Conservation (phyloP, 2,797 vertebrate species). For the Muscicapa striata region DNA sequence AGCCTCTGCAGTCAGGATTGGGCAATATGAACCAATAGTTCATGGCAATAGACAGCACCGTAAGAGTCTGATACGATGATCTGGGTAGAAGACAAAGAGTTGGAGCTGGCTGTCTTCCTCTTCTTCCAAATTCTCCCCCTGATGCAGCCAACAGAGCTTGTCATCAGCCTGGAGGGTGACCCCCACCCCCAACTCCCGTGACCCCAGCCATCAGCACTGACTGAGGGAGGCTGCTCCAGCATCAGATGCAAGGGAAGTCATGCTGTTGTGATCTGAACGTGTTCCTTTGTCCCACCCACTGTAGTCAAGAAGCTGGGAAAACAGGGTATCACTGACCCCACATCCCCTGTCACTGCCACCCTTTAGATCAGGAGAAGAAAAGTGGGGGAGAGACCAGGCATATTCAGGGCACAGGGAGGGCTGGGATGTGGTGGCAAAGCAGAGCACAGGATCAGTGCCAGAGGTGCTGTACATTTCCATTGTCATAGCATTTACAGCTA, state of each 20-base stretch:
- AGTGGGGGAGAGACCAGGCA: neutral
- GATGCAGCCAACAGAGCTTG: neutral
- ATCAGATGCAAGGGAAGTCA: neutral
- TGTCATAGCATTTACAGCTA: neutral
- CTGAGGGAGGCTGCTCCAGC: neutral
- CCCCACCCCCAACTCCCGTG: rapidly evolving
- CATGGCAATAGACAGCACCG: neutral
- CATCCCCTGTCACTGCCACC: neutral
- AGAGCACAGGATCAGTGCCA: neutral
- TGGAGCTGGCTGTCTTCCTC: neutral
- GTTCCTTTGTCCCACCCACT: neutral
- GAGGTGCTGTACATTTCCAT: neutral
- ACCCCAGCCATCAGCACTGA: neutral
- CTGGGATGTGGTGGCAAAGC: neutral
- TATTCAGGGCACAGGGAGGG: neutral
- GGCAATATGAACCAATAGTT: neutral
- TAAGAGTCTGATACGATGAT: rapidly evolving
- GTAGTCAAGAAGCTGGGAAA: neutral
- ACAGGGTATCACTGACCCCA: neutral
- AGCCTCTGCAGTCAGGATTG: neutral
- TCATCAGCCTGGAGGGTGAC: neutral
- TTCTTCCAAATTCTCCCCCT: neutral
- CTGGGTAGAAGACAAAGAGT: neutral
- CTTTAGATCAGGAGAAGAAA: neutral
- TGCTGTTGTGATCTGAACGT: neutral